phyloP scores from a whole-genome alignment of 2,797 vertebrate genomes.

The Hirundo rustica region DNA sequence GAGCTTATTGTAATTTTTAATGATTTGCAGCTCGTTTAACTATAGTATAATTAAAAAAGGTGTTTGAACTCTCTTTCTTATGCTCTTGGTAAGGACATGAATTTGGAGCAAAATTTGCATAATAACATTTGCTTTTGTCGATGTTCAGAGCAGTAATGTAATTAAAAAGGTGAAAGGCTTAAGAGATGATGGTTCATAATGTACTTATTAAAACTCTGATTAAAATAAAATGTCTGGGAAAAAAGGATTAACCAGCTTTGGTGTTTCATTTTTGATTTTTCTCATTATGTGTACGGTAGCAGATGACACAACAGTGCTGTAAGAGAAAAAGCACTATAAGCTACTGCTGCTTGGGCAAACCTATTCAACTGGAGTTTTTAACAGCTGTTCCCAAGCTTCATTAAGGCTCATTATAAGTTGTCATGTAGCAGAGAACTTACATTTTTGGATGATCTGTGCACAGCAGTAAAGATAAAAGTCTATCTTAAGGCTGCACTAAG shows the following conservation, averaged over 20 bases:
- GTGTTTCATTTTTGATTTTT: constrained; percentile 62
- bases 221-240: constrained; percentile 71
- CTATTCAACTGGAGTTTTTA: constrained; percentile 74
- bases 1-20: constrained; percentile 53
- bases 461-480: constrained; percentile 81
- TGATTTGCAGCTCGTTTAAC: constrained; percentile 53
- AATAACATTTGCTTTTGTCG: constrained; percentile 74
- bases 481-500: constrained; percentile 81
- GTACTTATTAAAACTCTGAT: constrained; percentile 75
- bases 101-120: constrained; percentile 70
- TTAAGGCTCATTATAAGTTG: constrained; percentile 83
- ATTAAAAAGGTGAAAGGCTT: constrained; percentile 77
- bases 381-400: constrained; percentile 80
- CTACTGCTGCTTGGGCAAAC: constrained; percentile 69
- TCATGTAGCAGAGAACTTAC: constrained; percentile 78
- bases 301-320: constrained; percentile 54
- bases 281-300: constrained; percentile 53
- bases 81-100: constrained; percentile 34
- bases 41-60: constrained; percentile 70
- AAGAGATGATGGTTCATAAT: constrained; percentile 66
- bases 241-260: constrained; percentile 62
- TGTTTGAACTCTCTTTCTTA: constrained; percentile 53
- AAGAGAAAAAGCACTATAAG: constrained; percentile 61
- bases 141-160: constrained; percentile 67
- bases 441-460: constrained; percentile 80